Evolutionary conservation across 2,113 vertebrate species (phyloP), one percentile per base, ranked within the genome.

Genomic region (Hirundichthys speculiger): DNA sequence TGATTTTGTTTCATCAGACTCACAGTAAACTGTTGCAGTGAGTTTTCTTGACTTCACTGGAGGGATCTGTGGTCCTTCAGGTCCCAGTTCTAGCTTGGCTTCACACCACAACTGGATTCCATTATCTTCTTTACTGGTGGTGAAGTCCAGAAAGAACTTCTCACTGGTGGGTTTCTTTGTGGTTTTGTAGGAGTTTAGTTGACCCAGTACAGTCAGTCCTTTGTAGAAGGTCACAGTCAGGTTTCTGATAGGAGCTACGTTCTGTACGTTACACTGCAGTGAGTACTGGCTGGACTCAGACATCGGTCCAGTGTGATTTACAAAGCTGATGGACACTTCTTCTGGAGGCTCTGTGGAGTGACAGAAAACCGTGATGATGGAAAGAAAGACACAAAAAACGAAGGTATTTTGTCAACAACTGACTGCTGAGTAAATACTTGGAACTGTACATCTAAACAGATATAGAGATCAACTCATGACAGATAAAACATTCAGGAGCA

Each of bases 261-360:
- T 8, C 0, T 0, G 0, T 13, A 93, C 83, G 1, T 21, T 18
- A 63, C 94, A 94, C 57, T 3, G 3, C 67, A 93, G 43, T 1
- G 18, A 55, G 62, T 86, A 60, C 25, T 52, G 20, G 0, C 46
- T 0, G 0, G 60, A 77, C 50, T 81, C 84, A 0, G 39, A 1
- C 65, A 86, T 16, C n/a, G 77, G 59, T 13, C 54, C 82, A 16
- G 20, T 8, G 39, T 64, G 69, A n/a, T 54, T n/a, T 0, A 1
- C 1, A 16, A 74, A 34, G 21, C 58, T 54, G 52, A 88, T 1
- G 21, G 73, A 60, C 6, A 90, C 84, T 1, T 2, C 46, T 20
- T 74, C 7, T 59, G 90, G 86, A 74, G 20, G 42, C 24, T 86
- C 89, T 91, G 81, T 13, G 49, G 40, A 52, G 39, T 48, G 9